Conservation (phyloP, 2,888 invertebrate species). For the Aplocera efformata region DNA sequence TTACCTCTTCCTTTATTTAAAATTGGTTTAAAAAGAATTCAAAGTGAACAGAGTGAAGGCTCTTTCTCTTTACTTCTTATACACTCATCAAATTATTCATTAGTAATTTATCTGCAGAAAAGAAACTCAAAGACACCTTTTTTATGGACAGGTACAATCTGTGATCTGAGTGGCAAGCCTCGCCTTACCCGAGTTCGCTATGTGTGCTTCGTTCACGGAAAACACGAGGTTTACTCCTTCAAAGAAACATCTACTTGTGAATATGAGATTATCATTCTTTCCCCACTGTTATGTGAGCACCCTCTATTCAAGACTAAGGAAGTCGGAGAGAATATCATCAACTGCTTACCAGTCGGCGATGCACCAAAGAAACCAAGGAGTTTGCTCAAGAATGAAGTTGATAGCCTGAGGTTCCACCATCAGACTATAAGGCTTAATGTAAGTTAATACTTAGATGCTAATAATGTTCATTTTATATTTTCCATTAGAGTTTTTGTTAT, state of each 20-base stretch:
- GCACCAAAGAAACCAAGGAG: constrained; percentile 87
- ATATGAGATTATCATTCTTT: constrained; percentile 94
- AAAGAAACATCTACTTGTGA: constrained; percentile 97
- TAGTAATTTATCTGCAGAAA: too few relatives aligned
- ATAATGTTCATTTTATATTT: too few relatives aligned
- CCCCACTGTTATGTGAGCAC: constrained; percentile 92
- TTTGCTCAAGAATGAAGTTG: constrained; percentile 85
- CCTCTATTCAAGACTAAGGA: constrained; percentile 92
- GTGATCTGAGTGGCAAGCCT: constrained; percentile 93
- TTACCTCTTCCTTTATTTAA: too few relatives aligned
- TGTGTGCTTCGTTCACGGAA: constrained; percentile 93
- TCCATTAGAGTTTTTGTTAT: too few relatives aligned
- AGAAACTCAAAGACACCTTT: background rate
- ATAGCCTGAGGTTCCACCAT: constrained; percentile 84
- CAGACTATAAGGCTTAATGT: constrained; percentile 73
- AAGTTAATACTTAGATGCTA: constrained; percentile 38
- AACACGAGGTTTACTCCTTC: constrained; percentile 94
- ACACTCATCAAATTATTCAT: too few relatives aligned
- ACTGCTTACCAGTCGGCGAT: constrained; percentile 84
- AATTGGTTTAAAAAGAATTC: too few relatives aligned
- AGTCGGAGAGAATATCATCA: constrained; percentile 87
- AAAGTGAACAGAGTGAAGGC: too few relatives aligned
- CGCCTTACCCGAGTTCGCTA: constrained; percentile 91
- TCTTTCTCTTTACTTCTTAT: too few relatives aligned
- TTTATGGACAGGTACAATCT: constrained; percentile 82